Evolutionary conservation across 2,888 invertebrate genomes (phyloP).

Genomic region (Tuta absoluta): DNA sequence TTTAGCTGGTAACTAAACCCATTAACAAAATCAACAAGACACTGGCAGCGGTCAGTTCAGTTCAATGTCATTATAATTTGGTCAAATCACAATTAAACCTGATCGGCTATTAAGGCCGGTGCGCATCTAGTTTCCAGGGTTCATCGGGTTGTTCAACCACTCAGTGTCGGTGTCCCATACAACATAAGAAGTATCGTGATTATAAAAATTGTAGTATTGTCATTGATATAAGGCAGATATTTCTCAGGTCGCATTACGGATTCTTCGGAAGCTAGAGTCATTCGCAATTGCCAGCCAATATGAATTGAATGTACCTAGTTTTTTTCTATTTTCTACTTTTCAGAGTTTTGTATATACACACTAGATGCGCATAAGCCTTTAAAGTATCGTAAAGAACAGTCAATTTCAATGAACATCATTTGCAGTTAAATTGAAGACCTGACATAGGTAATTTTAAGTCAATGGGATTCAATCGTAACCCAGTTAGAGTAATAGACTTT

Average conservation of each 20-base stretch:
- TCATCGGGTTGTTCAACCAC: background rate
- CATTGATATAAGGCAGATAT: too few species aligned
- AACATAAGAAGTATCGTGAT: too few species aligned
- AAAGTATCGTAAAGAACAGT: background rate
- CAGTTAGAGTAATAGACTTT: too few species aligned
- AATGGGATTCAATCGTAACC: background rate
- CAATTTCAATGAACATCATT: background rate
- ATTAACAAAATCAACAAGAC: slow-evolving; percentile 10
- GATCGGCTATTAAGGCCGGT: slow-evolving; percentile 1
- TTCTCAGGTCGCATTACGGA: too few species aligned
- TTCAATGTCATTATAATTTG: slow-evolving; percentile 32
- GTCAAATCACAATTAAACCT: slow-evolving; percentile 25
- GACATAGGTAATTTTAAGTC: background rate
- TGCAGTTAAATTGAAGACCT: background rate
- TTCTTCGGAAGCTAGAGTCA: too few species aligned
- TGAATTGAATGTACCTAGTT: too few species aligned
- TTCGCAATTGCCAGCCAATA: too few species aligned
- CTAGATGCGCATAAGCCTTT: too few species aligned
- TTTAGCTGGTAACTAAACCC: slow-evolving; percentile 6
- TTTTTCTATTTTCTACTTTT: too few species aligned
- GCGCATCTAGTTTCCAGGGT: background rate
- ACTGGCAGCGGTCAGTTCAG: slow-evolving; percentile 16
- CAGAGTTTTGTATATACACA: too few species aligned
- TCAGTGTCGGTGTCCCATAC: too few species aligned
- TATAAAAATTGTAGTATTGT: too few species aligned